phyloP scores from a whole-genome alignment of 2,888 invertebrate genomes.

The Desoria tigrina region DNA sequence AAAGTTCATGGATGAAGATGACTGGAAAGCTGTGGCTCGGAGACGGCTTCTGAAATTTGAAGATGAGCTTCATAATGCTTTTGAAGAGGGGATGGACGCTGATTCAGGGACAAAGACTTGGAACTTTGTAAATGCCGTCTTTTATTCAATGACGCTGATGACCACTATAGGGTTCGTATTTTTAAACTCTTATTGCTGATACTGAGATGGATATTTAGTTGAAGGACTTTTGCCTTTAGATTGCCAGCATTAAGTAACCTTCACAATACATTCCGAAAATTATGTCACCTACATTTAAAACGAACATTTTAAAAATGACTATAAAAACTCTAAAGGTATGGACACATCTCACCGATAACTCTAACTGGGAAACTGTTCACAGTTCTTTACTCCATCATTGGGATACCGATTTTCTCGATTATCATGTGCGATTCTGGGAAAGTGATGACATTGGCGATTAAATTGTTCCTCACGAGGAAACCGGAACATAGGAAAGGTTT shows the following conservation, averaged over 20 bases:
- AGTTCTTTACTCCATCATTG: slow-evolving; percentile 89
- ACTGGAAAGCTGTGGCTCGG: slow-evolving; percentile 84
- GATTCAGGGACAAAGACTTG: slow-evolving; percentile 83
- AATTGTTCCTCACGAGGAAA: slow-evolving; percentile 64
- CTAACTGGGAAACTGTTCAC: slow-evolving; percentile 75
- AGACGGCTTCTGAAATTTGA: slow-evolving; percentile 80
- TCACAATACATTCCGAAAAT: not conserved
- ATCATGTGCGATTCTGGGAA: slow-evolving; percentile 93
- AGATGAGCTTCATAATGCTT: slow-evolving; percentile 78
- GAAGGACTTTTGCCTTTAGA: not conserved
- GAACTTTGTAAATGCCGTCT: slow-evolving; percentile 83
- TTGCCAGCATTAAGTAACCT: no score
- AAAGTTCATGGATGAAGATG: slow-evolving; percentile 76
- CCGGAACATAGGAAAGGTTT: slow-evolving; percentile 38
- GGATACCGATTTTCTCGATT: slow-evolving; percentile 93
- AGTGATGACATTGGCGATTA: slow-evolving; percentile 84
- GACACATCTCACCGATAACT: slow-evolving; percentile 91
- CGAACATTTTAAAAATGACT: slow-evolving; percentile 42
- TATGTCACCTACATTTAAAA: slow-evolving; percentile 10
- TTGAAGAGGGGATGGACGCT: slow-evolving; percentile 74
- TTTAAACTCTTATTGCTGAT: slow-evolving; percentile 1
- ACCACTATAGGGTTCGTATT: slow-evolving; percentile 77
- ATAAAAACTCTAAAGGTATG: slow-evolving; percentile 92
- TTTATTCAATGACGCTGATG: slow-evolving; percentile 81
- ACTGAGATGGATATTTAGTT: not conserved